Conservation (phyloP, 2,113 vertebrate genomes). For the Paracanthobrama guichenoti region DNA sequence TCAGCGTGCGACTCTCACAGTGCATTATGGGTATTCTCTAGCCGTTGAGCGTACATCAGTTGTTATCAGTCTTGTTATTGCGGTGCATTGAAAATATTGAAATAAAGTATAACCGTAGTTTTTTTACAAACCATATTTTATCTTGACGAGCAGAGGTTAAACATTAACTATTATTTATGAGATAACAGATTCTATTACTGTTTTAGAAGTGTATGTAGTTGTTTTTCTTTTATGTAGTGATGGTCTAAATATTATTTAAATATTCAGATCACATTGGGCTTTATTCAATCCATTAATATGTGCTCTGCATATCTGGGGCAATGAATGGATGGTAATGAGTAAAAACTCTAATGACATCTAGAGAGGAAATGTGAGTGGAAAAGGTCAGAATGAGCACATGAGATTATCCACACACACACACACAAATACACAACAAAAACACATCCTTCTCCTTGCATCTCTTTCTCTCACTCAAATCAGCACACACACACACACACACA, state of each 20-base stretch:
- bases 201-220: background rate
- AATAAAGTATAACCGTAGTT: background rate
- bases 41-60: no score
- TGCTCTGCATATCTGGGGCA: background rate
- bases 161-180: background rate
- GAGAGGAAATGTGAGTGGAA: conserved; percentile 8
- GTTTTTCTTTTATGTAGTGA: background rate
- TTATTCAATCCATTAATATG: conserved; percentile 7
- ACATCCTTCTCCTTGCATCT: background rate
- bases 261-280: conserved; percentile 6
- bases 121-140: background rate
- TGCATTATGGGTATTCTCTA: no score
- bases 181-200: background rate
- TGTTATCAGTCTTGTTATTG: no score
- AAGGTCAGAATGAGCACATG: conserved; percentile 10
- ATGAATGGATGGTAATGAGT: background rate
- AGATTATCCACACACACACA: conserved; percentile 1
- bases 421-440: background rate
- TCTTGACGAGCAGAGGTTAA: background rate
- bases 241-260: background rate
- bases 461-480: background rate
- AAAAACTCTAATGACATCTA: conserved; percentile 30
- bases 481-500: no score
- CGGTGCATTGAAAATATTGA: no score
- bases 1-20: no score